Conservation (phyloP, 2,113 vertebrate species). For the Turdus rufiventris region DNA sequence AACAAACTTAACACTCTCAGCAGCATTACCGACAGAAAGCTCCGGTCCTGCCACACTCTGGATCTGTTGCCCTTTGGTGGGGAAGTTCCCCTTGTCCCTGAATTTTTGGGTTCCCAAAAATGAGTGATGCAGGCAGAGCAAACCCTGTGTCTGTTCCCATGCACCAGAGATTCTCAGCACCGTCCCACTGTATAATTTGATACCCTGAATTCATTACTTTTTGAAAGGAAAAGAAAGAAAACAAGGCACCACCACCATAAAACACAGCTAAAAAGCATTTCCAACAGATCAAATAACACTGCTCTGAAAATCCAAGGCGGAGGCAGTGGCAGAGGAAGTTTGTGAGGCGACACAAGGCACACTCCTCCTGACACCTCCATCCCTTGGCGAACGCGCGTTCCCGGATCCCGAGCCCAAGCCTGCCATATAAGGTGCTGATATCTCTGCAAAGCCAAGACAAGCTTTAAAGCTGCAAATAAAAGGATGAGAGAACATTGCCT, state of each 20-base stretch:
- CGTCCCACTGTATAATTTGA: neutral
- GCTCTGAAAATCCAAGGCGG: neutral
- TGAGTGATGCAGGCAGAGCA: neutral
- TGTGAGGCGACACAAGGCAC: neutral
- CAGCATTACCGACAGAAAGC: neutral
- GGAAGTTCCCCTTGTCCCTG: neutral
- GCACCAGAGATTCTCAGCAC: neutral
- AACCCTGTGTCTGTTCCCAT: neutral
- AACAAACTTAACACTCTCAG: neutral
- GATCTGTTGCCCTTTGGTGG: neutral
- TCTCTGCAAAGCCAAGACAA: conserved; percentile 28
- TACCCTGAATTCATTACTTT: neutral
- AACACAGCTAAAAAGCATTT: neutral
- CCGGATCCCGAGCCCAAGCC: neutral
- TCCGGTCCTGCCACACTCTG: neutral
- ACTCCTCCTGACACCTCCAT: conserved; percentile 33
- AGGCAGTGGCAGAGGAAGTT: neutral
- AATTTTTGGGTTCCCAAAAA: neutral
- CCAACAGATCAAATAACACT: neutral
- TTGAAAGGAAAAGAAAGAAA: neutral
- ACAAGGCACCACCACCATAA: neutral
- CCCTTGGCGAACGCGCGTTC: neutral
- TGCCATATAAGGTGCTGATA: conserved; percentile 43
- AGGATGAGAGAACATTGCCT: neutral
- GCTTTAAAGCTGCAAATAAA: conserved; percentile 18